Evolutionary conservation across 2,113 vertebrate genomes (phyloP).

Genomic region (Mus musculus): GRCm39 chrX:95656001-95656500

Average conservation of each 20-base stretch:
- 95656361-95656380: background rate
- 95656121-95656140: background rate
- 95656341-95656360: background rate
- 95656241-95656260: background rate
- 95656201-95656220: background rate
- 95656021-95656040: background rate
- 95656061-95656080: background rate
- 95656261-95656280: background rate
- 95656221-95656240: background rate
- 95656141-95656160: background rate
- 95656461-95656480: background rate
- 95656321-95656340: background rate
- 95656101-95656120: background rate
- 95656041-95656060: background rate
- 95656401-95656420: background rate
- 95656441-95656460: background rate
- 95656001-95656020: background rate
- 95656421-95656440: background rate
- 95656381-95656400: background rate
- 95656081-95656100: background rate
- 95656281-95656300: background rate
- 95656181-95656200: background rate
- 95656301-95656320: background rate
- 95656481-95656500: background rate
- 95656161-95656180: background rate